A percentile compares a stretch with the other conserved stretches of the same genome.
Evolutionary conservation across 1,140 invertebrate species (phyloP).

Genomic region (Scaptomyza hsui): DNA sequence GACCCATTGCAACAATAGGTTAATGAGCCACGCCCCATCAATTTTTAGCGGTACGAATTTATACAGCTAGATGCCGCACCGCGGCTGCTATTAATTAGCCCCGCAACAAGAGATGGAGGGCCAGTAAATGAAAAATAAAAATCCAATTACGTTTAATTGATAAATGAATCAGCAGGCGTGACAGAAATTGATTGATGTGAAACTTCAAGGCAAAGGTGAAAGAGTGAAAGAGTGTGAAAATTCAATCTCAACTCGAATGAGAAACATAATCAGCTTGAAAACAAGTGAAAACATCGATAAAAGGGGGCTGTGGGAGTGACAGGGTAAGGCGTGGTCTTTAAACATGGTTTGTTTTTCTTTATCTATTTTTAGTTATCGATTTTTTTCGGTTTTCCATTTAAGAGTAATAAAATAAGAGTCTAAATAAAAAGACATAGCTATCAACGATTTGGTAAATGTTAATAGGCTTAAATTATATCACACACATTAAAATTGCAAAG

Average conservation of each 20-base stretch:
- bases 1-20: conserved; percentile 14
- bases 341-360: no score
- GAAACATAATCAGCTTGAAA: neutral
- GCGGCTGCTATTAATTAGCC: conserved; percentile 61
- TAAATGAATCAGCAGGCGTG: conserved; percentile 56
- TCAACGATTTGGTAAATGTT: no score
- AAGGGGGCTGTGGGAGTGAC: no score
- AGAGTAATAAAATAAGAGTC: no score
- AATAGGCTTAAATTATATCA: no score
- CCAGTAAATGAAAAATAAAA: conserved; percentile 70
- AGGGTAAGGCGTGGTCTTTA: no score
- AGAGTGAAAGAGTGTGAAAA: neutral
- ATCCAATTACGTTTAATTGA: conserved; percentile 70
- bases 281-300: no score
- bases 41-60: conserved; percentile 45
- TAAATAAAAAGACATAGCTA: no score
- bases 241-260: neutral
- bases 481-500: no score
- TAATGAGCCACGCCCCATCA: conserved; percentile 48
- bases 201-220: neutral
- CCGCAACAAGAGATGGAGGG: conserved; percentile 28
- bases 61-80: conserved; percentile 5
- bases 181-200: conserved; percentile 59
- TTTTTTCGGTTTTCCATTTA: no score
- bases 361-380: no score